Conservation (phyloP, 1,140 invertebrate genomes). For the Antheraea mylitta region DNA sequence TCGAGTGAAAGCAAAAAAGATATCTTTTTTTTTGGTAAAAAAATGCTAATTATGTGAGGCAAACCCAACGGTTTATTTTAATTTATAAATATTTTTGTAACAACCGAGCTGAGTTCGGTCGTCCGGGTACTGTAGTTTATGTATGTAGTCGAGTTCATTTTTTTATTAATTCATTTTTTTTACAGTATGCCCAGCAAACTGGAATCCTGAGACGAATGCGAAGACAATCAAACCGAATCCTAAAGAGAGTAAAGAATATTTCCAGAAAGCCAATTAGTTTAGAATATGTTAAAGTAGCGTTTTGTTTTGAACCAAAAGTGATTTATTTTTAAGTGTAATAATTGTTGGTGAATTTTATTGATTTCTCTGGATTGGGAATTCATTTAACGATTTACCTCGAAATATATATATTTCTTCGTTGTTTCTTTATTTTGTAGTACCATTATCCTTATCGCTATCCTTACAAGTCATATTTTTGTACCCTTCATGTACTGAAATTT, state of each 20-base stretch:
- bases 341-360: not conserved
- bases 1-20: too few species aligned
- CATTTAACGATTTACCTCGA: not conserved
- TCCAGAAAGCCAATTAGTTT: slow-evolving; percentile 78
- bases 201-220: slow-evolving; percentile 86
- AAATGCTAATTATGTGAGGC: too few species aligned
- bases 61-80: too few species aligned
- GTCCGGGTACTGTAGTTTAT: too few species aligned
- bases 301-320: not conserved
- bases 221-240: slow-evolving; percentile 92
- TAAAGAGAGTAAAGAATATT: slow-evolving; percentile 89
- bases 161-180: slow-evolving; percentile 38
- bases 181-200: slow-evolving; percentile 92
- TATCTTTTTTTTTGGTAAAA: too few species aligned
- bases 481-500: too few species aligned
- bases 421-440: not conserved
- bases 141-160: too few species aligned
- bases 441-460: not conserved
- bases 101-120: too few species aligned
- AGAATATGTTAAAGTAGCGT: not conserved
- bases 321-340: slow-evolving; percentile 8
- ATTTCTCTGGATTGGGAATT: not conserved
- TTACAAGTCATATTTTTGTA: too few species aligned
- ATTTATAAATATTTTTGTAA: too few species aligned
- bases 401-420: slow-evolving; percentile 4